Evolutionary conservation across 2,888 invertebrate genomes (phyloP), one percentile per base, ranked within the genome.

Genomic region (Sclerodermus sp.): DNA sequence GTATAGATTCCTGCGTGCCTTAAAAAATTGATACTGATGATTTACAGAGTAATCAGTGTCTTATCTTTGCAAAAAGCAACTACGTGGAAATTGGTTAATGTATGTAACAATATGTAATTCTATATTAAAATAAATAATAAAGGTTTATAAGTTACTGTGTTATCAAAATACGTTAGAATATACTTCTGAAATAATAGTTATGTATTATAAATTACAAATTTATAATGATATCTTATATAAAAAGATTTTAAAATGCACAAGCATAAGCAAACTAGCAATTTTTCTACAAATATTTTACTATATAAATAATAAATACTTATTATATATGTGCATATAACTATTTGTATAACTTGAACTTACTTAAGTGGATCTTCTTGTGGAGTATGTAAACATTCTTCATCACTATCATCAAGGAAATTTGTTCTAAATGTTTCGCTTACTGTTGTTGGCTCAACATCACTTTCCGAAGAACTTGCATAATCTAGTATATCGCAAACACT

Each of bases 1-100:
- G 95, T 93, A 74, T 87, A 95, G 0, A 93, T 88, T 10, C 92
- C 92, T 0, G 94, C 93, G 73, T 90, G 89, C 79, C 93, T 94
- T 78, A 42, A 79, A 79, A 69, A 70, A 60, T 71, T 67, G 56
- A 73, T 71, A 63, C 76, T 76, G 72, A 66, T 70, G 49, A 65
- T 59, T 68, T 57, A 66, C 64, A 60, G 62, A 61, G 60, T 63
- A 60, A 65, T 61, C 49, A 66, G 63, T 64, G 53, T 60, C 61
- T 64, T 46, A 51, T 58, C 49, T 47, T 53, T 62, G 66, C 62
- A 49, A 50, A 23, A 75, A 77, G 75, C 71, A 62, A 56, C 70
- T 73, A 74, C 68, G 52, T 59, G 36, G 62, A 53, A 49, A 47
- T n/a, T n/a, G n/a, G n/a, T n/a, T n/a, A n/a, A n/a, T 42, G 56